phyloP scores from a whole-genome alignment of 1,140 invertebrate species.

The Leptinotarsa undecemlineata region DNA sequence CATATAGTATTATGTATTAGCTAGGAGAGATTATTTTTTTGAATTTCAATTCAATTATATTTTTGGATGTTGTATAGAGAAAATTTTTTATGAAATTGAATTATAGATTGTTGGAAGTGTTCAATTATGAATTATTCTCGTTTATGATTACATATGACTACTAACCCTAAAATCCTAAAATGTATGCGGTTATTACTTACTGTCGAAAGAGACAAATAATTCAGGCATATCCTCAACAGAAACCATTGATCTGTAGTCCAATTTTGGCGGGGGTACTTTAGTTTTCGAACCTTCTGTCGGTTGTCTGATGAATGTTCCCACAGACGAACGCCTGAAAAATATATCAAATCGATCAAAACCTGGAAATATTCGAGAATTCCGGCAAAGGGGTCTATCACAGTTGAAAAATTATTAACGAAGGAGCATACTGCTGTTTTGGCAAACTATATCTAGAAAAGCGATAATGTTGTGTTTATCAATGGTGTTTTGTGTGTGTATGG shows the following conservation, averaged over 20 bases:
- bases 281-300: conserved; percentile 63
- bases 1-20: no score
- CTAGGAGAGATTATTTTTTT: no score
- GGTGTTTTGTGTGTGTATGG: conserved; percentile 13
- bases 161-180: no score
- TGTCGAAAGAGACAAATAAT: conserved; percentile 90
- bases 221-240: conserved; percentile 93
- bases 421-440: neutral
- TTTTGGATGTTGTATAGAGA: no score
- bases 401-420: neutral
- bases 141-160: no score
- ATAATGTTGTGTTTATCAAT: conserved; percentile 2
- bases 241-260: conserved; percentile 90
- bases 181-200: conserved; percentile 65
- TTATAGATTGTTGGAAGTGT: no score
- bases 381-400: neutral
- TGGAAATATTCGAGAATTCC: neutral
- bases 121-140: no score
- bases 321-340: conserved; percentile 72
- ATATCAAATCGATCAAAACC: conserved; percentile 1
- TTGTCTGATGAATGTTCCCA: conserved; percentile 75
- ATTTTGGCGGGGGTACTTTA: conserved; percentile 65
- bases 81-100: no score
- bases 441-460: conserved; percentile 23
- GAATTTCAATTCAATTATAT: no score